These are phyloP conservation scores for Mareca strepera DNA, from an alignment of 2,797 vertebrate species.

Conservation along the genomic window DNA sequence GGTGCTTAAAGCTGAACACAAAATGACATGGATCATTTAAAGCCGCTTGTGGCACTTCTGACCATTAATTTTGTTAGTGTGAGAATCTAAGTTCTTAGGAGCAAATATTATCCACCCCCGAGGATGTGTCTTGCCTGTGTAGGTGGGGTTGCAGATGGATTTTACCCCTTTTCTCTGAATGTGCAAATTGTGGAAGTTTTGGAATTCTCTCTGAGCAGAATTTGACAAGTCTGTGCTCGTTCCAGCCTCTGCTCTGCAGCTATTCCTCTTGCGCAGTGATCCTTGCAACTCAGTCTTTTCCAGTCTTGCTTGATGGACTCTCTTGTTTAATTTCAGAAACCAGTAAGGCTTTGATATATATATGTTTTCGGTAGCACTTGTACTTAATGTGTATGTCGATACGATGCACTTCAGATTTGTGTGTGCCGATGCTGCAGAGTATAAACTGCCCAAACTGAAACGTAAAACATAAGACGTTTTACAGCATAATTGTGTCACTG, in stretches of 20 bases:
- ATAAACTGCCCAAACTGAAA: not conserved
- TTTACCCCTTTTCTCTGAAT: not conserved
- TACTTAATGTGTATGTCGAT: not conserved
- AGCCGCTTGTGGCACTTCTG: not conserved
- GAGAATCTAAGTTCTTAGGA: not conserved
- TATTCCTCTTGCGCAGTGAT: not conserved
- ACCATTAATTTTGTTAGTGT: not conserved
- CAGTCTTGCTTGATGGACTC: fast-evolving
- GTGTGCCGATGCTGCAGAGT: not conserved
- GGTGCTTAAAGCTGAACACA: fast-evolving
- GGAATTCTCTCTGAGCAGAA: not conserved
- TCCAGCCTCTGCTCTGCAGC: not conserved
- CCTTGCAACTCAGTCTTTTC: not conserved
- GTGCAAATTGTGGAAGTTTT: not conserved
- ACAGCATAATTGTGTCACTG: not conserved
- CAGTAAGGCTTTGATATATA: not conserved
- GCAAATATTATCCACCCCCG: not conserved
- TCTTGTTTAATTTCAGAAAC: not conserved
- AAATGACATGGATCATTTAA: not conserved
- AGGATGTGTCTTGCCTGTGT: too few relatives aligned
- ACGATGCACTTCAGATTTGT: not conserved
- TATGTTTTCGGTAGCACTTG: not conserved
- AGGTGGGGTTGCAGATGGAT: not conserved
- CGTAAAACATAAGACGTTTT: not conserved
- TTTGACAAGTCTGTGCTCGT: not conserved